phyloP scores from a whole-genome alignment of 2,113 vertebrate species.

The Percopsis transmontana region DNA sequence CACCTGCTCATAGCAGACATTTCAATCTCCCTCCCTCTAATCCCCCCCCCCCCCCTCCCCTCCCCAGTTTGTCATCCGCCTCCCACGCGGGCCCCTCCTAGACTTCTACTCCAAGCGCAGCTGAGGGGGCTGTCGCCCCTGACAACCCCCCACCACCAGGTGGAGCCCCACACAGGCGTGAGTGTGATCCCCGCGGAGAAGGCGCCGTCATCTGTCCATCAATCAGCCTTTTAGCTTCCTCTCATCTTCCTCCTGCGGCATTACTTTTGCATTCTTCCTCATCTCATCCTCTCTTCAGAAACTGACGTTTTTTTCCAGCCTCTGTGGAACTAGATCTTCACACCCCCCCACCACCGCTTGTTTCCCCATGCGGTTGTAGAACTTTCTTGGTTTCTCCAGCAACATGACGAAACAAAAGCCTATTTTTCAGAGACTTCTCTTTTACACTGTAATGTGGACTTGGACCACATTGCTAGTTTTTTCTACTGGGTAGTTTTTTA shows the following conservation, averaged over 20 bases:
- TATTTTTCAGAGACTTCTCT: conserved; percentile 44
- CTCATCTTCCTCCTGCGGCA: conserved; percentile 46
- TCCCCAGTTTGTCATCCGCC: conserved; percentile 75
- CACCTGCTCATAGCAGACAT: conserved; percentile 37
- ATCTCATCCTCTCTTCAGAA: conserved; percentile 54
- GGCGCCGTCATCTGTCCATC: conserved; percentile 59
- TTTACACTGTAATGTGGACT: conserved; percentile 24
- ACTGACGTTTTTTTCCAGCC: conserved; percentile 28
- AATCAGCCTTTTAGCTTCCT: conserved; percentile 32
- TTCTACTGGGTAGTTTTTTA: conserved; percentile 32
- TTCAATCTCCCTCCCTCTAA: conserved; percentile 78
- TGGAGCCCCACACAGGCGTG: conserved; percentile 85
- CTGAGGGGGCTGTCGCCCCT: conserved; percentile 81
- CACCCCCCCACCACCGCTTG: conserved; percentile 15
- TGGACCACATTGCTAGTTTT: conserved; percentile 30
- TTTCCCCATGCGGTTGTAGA: conserved; percentile 5
- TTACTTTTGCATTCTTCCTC: conserved; percentile 64
- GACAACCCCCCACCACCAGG: conserved; percentile 77
- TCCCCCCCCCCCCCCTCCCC: conserved; percentile 49
- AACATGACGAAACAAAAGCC: conserved; percentile 18
- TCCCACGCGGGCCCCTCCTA: conserved; percentile 94
- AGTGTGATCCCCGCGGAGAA: conserved; percentile 72
- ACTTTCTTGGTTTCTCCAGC: conserved; percentile 25
- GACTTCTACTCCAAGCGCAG: conserved; percentile 91
- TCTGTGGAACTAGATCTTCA: conserved; percentile 43